phyloP scores from a whole-genome alignment of 2,888 invertebrate genomes.

The Pachycephus smyrnensis region DNA sequence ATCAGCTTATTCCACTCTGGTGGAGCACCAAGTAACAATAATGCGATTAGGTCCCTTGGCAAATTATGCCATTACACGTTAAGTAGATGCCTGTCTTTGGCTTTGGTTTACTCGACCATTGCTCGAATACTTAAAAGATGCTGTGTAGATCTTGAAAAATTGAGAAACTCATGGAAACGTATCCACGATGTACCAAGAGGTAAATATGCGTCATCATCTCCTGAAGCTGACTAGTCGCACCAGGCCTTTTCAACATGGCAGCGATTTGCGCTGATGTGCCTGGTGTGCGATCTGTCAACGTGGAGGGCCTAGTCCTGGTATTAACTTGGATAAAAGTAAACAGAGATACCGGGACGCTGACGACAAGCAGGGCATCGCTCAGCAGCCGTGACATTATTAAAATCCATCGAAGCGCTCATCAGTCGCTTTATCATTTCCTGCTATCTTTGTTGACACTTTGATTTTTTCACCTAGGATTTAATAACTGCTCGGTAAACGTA shows the following conservation, averaged over 20 bases:
- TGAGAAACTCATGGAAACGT: neutral
- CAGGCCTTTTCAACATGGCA: neutral
- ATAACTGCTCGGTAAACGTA: neutral
- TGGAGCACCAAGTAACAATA: constrained; percentile 58
- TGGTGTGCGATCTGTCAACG: constrained; percentile 24
- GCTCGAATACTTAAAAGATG: neutral
- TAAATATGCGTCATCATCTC: neutral
- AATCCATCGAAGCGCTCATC: constrained; percentile 21
- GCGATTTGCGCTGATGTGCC: constrained; percentile 19
- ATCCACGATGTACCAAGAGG: neutral
- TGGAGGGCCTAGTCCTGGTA: constrained; percentile 6
- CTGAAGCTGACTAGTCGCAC: neutral
- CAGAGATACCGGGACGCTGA: constrained; percentile 20
- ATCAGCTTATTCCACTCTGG: constrained; percentile 63
- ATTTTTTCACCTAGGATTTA: constrained; percentile 3
- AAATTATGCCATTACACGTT: constrained; percentile 57
- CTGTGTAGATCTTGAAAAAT: neutral
- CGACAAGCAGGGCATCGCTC: constrained; percentile 28
- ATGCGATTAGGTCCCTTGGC: constrained; percentile 60
- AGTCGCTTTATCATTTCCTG: constrained; percentile 35
- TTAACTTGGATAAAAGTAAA: constrained; percentile 18
- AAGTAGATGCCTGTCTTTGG: constrained; percentile 45
- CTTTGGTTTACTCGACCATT: constrained; percentile 35
- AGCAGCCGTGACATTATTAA: constrained; percentile 42
- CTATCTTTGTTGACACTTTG: constrained; percentile 31